Percentiles rank a stretch among this genome's conserved stretches.
phyloP scores from a whole-genome alignment of 2,113 vertebrate genomes.

The Phalacrocorax carbo region DNA sequence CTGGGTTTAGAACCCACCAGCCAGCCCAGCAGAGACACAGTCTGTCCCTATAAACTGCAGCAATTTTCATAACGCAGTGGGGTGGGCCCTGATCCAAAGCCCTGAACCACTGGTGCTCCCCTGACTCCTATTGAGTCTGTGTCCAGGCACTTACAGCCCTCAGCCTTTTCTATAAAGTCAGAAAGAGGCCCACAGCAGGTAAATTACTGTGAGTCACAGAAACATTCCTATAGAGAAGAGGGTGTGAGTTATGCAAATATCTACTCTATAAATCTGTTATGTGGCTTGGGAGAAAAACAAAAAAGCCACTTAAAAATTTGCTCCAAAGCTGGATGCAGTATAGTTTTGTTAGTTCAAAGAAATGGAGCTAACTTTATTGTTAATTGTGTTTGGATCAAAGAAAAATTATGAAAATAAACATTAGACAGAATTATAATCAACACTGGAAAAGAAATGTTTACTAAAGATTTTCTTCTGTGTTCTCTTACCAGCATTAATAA shows the following conservation, averaged over 20 bases:
- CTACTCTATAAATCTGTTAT: background rate
- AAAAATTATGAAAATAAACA: conserved; percentile 72
- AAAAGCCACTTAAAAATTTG: conserved; percentile 9
- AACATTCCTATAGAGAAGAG: background rate
- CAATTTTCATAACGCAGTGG: fast-evolving
- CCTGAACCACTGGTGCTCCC: background rate
- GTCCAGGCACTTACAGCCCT: background rate
- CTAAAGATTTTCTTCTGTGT: conserved; percentile 56
- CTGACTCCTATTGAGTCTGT: fast-evolving
- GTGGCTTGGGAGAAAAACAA: conserved; percentile 25
- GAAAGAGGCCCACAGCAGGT: background rate
- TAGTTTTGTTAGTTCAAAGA: conserved; percentile 56
- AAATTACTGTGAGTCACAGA: background rate
- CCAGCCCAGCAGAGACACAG: background rate
- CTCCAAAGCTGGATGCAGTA: conserved; percentile 11
- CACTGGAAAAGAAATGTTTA: conserved; percentile 68
- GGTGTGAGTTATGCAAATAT: background rate
- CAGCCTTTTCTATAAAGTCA: background rate
- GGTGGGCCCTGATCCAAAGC: background rate
- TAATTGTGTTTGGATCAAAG: conserved; percentile 71
- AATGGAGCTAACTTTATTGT: conserved; percentile 43
- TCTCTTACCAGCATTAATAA: conserved; percentile 51
- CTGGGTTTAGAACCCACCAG: background rate
- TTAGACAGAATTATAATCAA: conserved; percentile 70
- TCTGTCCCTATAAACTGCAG: background rate